Conservation (phyloP, 92 coral and sea anemone species). For the Umimayanthus kanabou region DNA sequence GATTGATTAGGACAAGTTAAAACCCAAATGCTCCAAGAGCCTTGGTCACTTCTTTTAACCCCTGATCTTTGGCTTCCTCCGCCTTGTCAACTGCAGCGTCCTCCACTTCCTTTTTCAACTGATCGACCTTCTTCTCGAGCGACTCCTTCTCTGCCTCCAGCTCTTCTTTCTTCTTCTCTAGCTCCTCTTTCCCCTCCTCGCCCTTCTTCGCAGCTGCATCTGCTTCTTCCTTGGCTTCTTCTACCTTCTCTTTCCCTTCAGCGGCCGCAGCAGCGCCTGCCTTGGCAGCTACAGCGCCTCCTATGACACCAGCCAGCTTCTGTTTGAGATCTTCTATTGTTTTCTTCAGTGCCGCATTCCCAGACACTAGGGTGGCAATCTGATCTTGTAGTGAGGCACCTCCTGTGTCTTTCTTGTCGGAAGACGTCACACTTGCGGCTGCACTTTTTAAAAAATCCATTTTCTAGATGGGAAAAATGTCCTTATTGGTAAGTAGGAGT, state of each 20-base stretch:
- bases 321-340: slow-evolving; percentile 21
- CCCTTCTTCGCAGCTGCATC: slow-evolving; percentile 4
- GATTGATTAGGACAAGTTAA: no score
- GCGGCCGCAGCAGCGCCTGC: slow-evolving; percentile 11
- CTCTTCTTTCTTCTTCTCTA: not conserved
- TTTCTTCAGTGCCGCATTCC: slow-evolving; percentile 1
- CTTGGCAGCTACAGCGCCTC: slow-evolving; percentile 6
- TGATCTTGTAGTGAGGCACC: not conserved
- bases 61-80: no score
- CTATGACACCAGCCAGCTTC: not conserved
- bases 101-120: not conserved
- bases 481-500: not conserved
- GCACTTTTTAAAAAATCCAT: not conserved
- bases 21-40: no score
- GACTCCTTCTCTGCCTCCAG: not conserved
- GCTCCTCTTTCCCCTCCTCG: not conserved
- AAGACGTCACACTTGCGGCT: not conserved
- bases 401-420: slow-evolving; percentile 5
- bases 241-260: not conserved
- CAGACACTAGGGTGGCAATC: not conserved
- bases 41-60: no score
- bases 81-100: not conserved
- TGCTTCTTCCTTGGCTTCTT: not conserved
- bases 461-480: not conserved
- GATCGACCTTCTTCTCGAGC: not conserved